phyloP scores from a whole-genome alignment of 2,797 vertebrate species.

The Anabacerthia variegaticeps region DNA sequence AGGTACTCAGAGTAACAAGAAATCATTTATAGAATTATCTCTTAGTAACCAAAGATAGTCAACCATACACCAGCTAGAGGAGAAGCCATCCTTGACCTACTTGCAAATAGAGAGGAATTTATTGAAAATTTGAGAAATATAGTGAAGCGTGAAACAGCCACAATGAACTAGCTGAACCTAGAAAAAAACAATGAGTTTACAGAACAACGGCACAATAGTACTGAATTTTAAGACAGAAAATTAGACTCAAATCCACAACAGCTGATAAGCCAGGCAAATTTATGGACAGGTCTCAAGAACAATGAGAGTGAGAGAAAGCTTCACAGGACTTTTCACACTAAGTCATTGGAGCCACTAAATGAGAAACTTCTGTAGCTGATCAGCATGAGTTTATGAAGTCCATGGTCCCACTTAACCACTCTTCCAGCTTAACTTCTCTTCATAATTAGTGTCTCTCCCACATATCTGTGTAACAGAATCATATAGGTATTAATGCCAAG shows the following conservation, averaged over 20 bases:
- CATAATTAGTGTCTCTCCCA: background rate
- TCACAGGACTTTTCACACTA: background rate
- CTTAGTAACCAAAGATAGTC: background rate
- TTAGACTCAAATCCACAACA: background rate
- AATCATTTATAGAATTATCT: constrained; percentile 4
- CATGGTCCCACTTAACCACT: background rate
- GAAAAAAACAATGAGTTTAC: background rate
- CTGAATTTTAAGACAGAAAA: background rate
- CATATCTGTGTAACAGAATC: background rate
- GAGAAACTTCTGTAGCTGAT: background rate
- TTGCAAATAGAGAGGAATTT: background rate
- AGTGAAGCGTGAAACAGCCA: background rate
- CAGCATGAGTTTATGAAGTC: background rate
- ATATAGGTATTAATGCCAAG: background rate
- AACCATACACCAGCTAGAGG: background rate
- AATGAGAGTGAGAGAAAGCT: background rate
- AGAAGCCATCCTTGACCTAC: constrained; percentile 26
- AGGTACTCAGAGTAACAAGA: background rate
- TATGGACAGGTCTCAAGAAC: background rate
- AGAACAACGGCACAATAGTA: background rate
- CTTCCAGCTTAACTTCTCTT: background rate
- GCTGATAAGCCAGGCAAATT: background rate
- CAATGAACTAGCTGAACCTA: background rate
- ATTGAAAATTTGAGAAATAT: background rate
- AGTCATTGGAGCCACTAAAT: background rate